A percentile compares a stretch with the other conserved stretches of the same genome.
Conservation (phyloP, 2,797 vertebrate species). For the Mormyrops attenuatus region DNA sequence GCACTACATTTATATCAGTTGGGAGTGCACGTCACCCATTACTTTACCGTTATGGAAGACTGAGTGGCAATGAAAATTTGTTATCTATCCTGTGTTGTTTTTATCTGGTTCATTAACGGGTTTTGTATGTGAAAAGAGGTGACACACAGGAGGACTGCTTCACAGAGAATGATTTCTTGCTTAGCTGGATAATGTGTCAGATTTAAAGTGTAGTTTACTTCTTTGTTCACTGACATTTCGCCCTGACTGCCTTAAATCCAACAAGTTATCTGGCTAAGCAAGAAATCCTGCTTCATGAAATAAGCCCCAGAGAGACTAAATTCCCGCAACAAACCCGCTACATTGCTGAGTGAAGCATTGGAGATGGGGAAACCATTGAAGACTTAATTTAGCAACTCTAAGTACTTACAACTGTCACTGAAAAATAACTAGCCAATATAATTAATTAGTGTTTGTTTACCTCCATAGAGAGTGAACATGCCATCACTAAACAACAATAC, state of each 20-base stretch:
- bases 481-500: neutral
- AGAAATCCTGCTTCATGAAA: neutral
- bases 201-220: neutral
- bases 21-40: neutral
- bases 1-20: neutral
- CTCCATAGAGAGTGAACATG: neutral
- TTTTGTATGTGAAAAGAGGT: neutral
- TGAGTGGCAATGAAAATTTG: neutral
- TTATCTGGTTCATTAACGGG: neutral
- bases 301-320: neutral
- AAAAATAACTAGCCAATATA: neutral
- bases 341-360: neutral
- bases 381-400: neutral
- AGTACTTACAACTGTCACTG: neutral
- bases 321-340: neutral
- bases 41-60: neutral
- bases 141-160: neutral
- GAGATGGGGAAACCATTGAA: neutral
- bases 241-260: neutral
- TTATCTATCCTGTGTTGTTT: neutral
- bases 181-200: neutral
- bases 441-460: neutral
- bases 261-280: neutral
- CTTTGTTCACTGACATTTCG: neutral
- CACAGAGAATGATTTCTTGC: neutral